Percentiles rank a stretch among this genome's conserved stretches.
Evolutionary conservation across 2,888 invertebrate genomes (phyloP).

Genomic region (Cheilosia vulpina): DNA sequence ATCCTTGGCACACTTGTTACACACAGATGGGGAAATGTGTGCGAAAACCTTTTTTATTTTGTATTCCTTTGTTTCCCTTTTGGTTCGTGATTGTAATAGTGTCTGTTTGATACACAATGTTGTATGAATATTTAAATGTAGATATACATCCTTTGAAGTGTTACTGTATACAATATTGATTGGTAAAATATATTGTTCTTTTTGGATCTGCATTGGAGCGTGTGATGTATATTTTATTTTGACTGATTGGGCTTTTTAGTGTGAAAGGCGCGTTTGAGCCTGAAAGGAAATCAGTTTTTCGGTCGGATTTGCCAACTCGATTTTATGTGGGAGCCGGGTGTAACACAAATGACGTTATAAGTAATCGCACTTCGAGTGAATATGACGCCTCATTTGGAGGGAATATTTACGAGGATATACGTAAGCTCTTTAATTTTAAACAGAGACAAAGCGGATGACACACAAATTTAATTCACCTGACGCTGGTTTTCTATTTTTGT

Average conservation of each 20-base stretch:
- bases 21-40: slow-evolving; percentile 21
- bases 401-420: no score
- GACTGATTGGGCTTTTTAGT: slow-evolving; percentile 18
- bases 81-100: slow-evolving; percentile 10
- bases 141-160: slow-evolving; percentile 56
- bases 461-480: no score
- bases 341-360: no score
- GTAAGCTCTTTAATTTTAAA: no score
- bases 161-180: slow-evolving; percentile 55
- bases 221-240: background rate
- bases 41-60: slow-evolving; percentile 18
- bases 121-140: slow-evolving; percentile 31
- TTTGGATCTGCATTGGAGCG: background rate
- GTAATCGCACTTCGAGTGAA: no score
- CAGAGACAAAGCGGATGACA: no score
- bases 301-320: no score
- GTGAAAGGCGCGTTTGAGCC: no score
- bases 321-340: no score
- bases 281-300: no score
- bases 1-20: slow-evolving; percentile 51
- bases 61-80: slow-evolving; percentile 8
- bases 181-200: slow-evolving; percentile 10
- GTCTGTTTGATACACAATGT: slow-evolving; percentile 21
- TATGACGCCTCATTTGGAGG: no score
- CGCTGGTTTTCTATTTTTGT: no score